Percentiles rank a stretch among this genome's conserved stretches.
Conservation (phyloP, 2,888 invertebrate genomes). For the Blastobasis lacticolella region DNA sequence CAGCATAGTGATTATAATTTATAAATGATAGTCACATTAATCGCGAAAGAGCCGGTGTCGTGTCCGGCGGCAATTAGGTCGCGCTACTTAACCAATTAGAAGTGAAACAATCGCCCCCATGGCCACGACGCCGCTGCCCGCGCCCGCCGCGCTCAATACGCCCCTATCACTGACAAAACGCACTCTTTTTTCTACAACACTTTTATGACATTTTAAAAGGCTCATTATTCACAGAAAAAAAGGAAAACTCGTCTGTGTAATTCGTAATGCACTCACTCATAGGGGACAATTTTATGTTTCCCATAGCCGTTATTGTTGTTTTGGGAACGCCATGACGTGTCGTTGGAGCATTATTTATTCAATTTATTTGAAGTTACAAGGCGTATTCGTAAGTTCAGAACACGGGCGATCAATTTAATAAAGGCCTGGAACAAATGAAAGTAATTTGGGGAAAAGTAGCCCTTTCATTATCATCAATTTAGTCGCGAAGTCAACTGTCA, state of each 20-base stretch:
- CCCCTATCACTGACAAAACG: slow-evolving; percentile 60
- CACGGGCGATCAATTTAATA: slow-evolving; percentile 39
- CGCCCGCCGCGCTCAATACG: slow-evolving; percentile 51
- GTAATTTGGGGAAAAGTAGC: slow-evolving; percentile 33
- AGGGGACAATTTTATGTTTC: slow-evolving; percentile 66
- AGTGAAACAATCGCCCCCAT: slow-evolving; percentile 69
- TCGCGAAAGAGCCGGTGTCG: slow-evolving; percentile 35
- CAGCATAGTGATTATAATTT: slow-evolving; percentile 16
- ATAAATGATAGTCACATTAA: slow-evolving; percentile 23
- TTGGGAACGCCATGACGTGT: slow-evolving; percentile 51
- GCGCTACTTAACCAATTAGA: slow-evolving; percentile 70
- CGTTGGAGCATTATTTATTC: slow-evolving; percentile 52
- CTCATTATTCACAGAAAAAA: slow-evolving; percentile 59
- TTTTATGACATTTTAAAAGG: slow-evolving; percentile 67
- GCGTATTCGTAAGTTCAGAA: slow-evolving; percentile 26
- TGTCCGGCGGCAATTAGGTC: slow-evolving; percentile 60
- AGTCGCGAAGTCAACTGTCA: background rate
- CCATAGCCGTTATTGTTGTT: slow-evolving; percentile 56
- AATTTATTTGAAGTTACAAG: slow-evolving; percentile 35
- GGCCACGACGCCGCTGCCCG: slow-evolving; percentile 22
- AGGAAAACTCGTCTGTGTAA: slow-evolving; percentile 41
- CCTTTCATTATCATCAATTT: slow-evolving; percentile 24
- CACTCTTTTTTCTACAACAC: slow-evolving; percentile 55
- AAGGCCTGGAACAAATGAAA: slow-evolving; percentile 38
- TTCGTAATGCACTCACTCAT: slow-evolving; percentile 37